Base-by-base conservation (phyloP, 2,797 vertebrate species). In the Myotis pilosus region DNA sequence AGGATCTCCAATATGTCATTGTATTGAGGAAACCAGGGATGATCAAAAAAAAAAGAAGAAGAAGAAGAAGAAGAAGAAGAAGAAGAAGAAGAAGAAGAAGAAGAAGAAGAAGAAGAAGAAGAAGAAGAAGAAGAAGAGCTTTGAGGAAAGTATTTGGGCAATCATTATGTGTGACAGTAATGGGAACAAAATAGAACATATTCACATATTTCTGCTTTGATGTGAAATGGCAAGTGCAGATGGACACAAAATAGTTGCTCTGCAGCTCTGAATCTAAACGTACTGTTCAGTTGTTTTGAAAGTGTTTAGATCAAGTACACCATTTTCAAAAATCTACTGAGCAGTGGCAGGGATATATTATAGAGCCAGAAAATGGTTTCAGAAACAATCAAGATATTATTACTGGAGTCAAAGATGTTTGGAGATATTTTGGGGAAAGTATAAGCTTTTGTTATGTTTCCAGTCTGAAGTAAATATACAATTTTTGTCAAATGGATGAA, bases 331-430 rank as follows among this genome's bases (percentile, higher is more conserved):
- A 90, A 49, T 94, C 83, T 80, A 71, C 75, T 55, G 64, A 66
- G 71, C 36, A 47, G 38, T 82, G 87, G 38, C 80, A 87, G 85
- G 89, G 74, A 69, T 74, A 13, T 76, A 94, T 95, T 94, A 79
- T 11, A 75, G 55, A 47, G 30, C 51, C 9, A 62, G 78, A 90
- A 82, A 89, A 83, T 72, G 47, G 76, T 88, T 95, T 94, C 23
- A 81, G 71, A 95, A 95, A 87, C 76, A 96, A 96, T 66, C 74
- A 85, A 71, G 82, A 72, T 80, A 84, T 92, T 94, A 84, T 93
- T 90, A 51, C 79, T 23, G 87, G 75, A 84, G 71, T 94, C 82
- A 75, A 82, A 62, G 60, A 83, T 44, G 86, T 91, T 68, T 69
- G 69, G 23, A 89, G 69, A 91, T 57, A n/a, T 74, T 89, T 96